phyloP scores from a whole-genome alignment of 2,797 vertebrate species.

The Pachyuromys duprasi region DNA sequence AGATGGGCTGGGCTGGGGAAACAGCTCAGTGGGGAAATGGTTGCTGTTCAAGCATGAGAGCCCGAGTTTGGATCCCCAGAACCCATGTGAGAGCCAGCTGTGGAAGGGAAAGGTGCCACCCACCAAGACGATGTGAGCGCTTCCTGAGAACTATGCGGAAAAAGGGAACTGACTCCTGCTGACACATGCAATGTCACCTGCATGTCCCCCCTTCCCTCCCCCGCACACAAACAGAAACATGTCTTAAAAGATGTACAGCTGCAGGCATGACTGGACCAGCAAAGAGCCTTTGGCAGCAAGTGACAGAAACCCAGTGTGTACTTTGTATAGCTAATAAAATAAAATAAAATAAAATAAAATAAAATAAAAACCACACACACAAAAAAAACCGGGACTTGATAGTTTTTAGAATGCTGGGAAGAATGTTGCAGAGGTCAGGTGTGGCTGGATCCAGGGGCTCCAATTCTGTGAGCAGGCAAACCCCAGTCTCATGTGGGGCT shows the following conservation, averaged over 20 bases:
- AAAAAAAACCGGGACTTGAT: too few relatives aligned
- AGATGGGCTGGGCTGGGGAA: neutral
- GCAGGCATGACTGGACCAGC: neutral
- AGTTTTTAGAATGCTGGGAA: neutral
- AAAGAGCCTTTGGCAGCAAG: neutral
- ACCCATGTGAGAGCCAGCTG: neutral
- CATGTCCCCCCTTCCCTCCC: neutral
- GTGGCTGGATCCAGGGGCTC: neutral
- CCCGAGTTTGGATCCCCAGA: neutral
- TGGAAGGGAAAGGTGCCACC: neutral
- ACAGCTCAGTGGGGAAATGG: neutral
- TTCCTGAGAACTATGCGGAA: neutral
- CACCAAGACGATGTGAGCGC: neutral
- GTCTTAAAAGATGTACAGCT: neutral
- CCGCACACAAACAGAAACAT: neutral
- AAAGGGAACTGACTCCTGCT: neutral
- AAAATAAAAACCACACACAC: too few relatives aligned
- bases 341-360: too few relatives aligned
- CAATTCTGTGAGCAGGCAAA: accelerated
- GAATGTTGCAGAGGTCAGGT: neutral
- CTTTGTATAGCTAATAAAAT: neutral
- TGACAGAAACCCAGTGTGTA: neutral
- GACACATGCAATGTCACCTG: neutral
- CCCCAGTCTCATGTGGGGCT: accelerated
- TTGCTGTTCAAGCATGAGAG: neutral